Evolutionary conservation across 2,113 vertebrate species (phyloP).

Genomic region (Glaucidium brasilianum): DNA sequence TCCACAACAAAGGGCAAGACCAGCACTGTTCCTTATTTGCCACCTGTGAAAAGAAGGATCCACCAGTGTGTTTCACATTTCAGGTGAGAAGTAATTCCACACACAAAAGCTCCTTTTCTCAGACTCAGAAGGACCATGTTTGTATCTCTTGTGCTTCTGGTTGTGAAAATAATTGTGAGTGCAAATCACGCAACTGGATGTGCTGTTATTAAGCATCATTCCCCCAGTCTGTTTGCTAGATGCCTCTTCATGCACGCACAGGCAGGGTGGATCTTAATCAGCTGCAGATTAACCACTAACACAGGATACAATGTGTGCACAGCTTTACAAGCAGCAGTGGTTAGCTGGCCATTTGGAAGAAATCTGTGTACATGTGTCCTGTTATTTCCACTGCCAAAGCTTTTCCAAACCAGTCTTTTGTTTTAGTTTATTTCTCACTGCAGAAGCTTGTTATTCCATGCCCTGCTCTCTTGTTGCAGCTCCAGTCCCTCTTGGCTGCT

Average conservation of each 20-base stretch:
- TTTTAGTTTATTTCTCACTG: conserved; percentile 12
- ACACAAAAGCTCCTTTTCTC: not conserved
- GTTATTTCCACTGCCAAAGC: not conserved
- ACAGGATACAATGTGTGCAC: not conserved
- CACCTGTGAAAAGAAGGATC: not conserved
- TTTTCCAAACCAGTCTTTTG: conserved; percentile 36
- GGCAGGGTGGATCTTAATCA: not conserved
- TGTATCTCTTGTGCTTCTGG: not conserved
- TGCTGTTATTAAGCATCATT: not conserved
- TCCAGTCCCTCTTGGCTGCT: not conserved
- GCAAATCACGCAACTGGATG: not conserved
- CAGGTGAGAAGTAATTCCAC: not conserved
- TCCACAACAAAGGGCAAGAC: not conserved
- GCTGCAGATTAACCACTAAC: not conserved
- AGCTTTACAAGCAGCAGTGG: not conserved
- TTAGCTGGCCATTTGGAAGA: conserved; percentile 16
- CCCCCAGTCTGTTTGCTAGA: not conserved
- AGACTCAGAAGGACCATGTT: not conserved
- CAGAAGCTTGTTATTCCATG: conserved; percentile 22
- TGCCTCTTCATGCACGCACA: not conserved
- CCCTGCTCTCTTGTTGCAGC: not conserved
- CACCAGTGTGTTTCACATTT: not conserved
- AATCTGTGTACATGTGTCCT: not conserved
- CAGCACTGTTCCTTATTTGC: not conserved
- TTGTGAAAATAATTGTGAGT: not conserved